Evolutionary conservation across 2,888 invertebrate genomes (phyloP).

Genomic region (Drosophila longiperda): DNA sequence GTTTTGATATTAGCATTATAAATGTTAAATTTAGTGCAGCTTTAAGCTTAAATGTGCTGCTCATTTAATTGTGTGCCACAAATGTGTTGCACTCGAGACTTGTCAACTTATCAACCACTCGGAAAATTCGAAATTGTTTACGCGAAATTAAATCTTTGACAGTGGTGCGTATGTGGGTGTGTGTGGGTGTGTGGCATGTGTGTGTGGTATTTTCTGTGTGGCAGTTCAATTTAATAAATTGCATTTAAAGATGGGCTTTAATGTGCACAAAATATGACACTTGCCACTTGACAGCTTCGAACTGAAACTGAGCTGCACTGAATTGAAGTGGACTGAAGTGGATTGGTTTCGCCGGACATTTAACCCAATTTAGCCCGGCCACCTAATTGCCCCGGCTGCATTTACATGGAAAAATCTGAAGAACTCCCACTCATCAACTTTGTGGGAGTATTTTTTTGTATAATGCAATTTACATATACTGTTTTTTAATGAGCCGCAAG

Average conservation of each 20-base stretch:
- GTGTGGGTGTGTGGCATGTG: slow-evolving; percentile 22
- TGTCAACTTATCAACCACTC: slow-evolving; percentile 14
- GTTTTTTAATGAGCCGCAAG: slow-evolving; percentile 80
- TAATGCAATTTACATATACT: slow-evolving; percentile 76
- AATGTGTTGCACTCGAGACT: slow-evolving; percentile 7
- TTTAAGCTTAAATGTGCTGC: slow-evolving; percentile 15
- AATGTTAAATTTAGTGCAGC: neutral
- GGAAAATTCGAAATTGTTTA: slow-evolving; percentile 32
- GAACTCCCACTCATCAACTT: slow-evolving; percentile 44
- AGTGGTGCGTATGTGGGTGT: neutral
- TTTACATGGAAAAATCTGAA: slow-evolving; percentile 67
- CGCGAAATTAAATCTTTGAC: slow-evolving; percentile 51
- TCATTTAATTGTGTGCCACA: slow-evolving; percentile 18
- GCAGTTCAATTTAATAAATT: slow-evolving; percentile 73
- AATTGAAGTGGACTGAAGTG: slow-evolving; percentile 17
- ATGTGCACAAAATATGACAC: slow-evolving; percentile 61
- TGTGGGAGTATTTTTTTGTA: slow-evolving; percentile 25
- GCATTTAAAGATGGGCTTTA: slow-evolving; percentile 59
- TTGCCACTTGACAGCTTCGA: slow-evolving; percentile 9
- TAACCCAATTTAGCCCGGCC: slow-evolving; percentile 56
- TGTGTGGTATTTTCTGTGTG: slow-evolving; percentile 61
- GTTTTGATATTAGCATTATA: neutral
- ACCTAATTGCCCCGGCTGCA: slow-evolving; percentile 68
- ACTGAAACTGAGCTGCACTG: slow-evolving; percentile 4
- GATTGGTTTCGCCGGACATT: slow-evolving; percentile 29